These are phyloP conservation scores for Nematopogon swammerdamellus DNA, from an alignment of 2,888 invertebrate species.

Conservation along the genomic window DNA sequence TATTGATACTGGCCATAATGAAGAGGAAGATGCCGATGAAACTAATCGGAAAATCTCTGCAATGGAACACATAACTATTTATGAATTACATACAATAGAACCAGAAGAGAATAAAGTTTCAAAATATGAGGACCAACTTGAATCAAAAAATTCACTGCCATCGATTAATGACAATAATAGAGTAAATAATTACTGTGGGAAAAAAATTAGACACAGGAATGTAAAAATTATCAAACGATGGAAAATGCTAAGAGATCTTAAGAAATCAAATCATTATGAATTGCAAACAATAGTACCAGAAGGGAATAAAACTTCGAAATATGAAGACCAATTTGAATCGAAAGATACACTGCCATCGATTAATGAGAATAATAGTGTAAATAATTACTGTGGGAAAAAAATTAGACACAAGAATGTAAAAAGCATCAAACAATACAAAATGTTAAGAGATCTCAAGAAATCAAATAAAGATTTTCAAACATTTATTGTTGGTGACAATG, in stretches of 20 bases:
- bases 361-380: slow-evolving; percentile 26
- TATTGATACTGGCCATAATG: slow-evolving; percentile 21
- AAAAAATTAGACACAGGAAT: slow-evolving; percentile 25
- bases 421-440: slow-evolving; percentile 26
- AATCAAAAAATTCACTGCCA: slow-evolving; percentile 27
- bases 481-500: slow-evolving; percentile 28
- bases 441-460: slow-evolving; percentile 29
- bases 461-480: slow-evolving; percentile 28
- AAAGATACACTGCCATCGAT: slow-evolving; percentile 36
- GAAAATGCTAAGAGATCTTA: slow-evolving; percentile 29
- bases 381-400: slow-evolving; percentile 23
- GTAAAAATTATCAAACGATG: slow-evolving; percentile 28
- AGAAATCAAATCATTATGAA: slow-evolving; percentile 17
- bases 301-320: background rate
- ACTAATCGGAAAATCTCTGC: slow-evolving; percentile 25
- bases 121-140: slow-evolving; percentile 7
- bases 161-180: slow-evolving; percentile 33
- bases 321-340: slow-evolving; percentile 8
- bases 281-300: background rate
- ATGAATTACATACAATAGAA: slow-evolving; percentile 22
- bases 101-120: background rate
- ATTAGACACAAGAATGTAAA: slow-evolving; percentile 27
- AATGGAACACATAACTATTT: slow-evolving; percentile 43
- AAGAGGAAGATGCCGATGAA: slow-evolving; percentile 13
- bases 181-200: slow-evolving; percentile 19